Percentiles rank a stretch among this genome's conserved stretches.
These are phyloP conservation scores for Hippocampus mohnikei DNA, from an alignment of 2,113 vertebrate species.

Conservation along the genomic window DNA sequence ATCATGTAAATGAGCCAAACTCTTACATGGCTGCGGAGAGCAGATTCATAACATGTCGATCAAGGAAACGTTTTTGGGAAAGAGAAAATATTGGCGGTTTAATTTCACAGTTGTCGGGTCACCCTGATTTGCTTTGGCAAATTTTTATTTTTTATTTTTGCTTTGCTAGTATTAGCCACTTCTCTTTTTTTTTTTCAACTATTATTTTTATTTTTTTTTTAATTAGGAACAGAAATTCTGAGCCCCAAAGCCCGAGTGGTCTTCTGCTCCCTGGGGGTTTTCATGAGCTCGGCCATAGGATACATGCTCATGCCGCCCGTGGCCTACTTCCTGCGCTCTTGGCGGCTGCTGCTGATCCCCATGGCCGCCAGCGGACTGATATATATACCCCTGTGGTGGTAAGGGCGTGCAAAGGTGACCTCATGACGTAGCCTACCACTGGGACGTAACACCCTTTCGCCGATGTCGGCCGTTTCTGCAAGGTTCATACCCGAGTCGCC, in stretches of 20 bases:
- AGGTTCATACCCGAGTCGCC: constrained; percentile 87
- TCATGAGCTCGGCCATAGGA: constrained; percentile 80
- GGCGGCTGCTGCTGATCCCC: constrained; percentile 77
- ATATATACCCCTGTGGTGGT: constrained; percentile 85
- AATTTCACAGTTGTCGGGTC: too few relatives aligned
- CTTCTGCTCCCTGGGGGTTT: constrained; percentile 83
- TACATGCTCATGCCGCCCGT: constrained; percentile 82
- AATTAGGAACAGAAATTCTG: constrained; percentile 82
- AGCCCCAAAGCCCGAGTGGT: constrained; percentile 75
- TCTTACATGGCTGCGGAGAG: too few relatives aligned
- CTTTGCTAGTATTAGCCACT: too few relatives aligned
- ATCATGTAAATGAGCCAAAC: too few relatives aligned
- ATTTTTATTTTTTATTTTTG: too few relatives aligned
- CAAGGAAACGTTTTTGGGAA: too few relatives aligned
- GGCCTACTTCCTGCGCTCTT: constrained; percentile 81
- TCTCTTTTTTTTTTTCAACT: too few relatives aligned
- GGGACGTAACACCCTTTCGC: not conserved
- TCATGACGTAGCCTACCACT: not conserved
- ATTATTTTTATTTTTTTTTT: not conserved
- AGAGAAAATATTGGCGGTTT: too few relatives aligned
- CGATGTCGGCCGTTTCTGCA: constrained; percentile 31
- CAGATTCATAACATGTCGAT: too few relatives aligned
- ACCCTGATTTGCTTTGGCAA: too few relatives aligned
- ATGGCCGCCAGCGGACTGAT: constrained; percentile 76
- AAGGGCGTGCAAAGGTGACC: constrained; percentile 46